Conservation (phyloP, 2,888 invertebrate genomes). For the Dromius quadrimaculatus region DNA sequence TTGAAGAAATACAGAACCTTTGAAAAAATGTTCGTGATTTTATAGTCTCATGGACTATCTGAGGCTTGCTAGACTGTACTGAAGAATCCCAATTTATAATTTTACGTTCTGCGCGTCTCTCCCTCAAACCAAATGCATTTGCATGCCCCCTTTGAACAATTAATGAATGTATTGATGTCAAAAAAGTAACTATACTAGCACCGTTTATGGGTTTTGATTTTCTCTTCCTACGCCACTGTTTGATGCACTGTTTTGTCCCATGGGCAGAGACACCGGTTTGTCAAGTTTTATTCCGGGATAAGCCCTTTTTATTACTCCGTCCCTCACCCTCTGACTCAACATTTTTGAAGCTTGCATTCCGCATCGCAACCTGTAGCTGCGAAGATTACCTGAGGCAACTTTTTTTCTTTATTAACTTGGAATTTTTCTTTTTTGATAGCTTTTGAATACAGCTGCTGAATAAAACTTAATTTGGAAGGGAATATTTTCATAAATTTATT, state of each 20-base stretch:
- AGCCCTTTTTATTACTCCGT: conserved; percentile 46
- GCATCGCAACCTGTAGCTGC: conserved; percentile 44
- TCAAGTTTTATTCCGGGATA: conserved; percentile 49
- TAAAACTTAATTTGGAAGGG: conserved; percentile 27
- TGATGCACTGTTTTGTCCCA: not conserved
- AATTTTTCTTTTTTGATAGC: conserved; percentile 25
- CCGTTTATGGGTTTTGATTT: too few species aligned
- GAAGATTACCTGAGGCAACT: conserved; percentile 14
- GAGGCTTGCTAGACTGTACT: too few species aligned
- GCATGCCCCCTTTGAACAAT: too few species aligned
- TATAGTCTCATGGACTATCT: too few species aligned
- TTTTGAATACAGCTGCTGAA: conserved; percentile 33
- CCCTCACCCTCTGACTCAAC: conserved; percentile 3
- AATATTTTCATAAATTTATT: conserved; percentile 23
- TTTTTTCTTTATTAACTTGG: conserved; percentile 20
- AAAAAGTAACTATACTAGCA: too few species aligned
- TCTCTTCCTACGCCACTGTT: not conserved
- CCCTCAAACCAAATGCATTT: too few species aligned
- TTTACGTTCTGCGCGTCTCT: too few species aligned
- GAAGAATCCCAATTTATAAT: too few species aligned
- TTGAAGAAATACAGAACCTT: too few species aligned
- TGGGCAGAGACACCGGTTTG: conserved; percentile 49
- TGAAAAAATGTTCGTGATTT: too few species aligned
- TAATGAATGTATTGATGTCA: too few species aligned
- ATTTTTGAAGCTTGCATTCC: conserved; percentile 33